phyloP scores from a whole-genome alignment of 2,797 vertebrate genomes.

The Chanos chanos region DNA sequence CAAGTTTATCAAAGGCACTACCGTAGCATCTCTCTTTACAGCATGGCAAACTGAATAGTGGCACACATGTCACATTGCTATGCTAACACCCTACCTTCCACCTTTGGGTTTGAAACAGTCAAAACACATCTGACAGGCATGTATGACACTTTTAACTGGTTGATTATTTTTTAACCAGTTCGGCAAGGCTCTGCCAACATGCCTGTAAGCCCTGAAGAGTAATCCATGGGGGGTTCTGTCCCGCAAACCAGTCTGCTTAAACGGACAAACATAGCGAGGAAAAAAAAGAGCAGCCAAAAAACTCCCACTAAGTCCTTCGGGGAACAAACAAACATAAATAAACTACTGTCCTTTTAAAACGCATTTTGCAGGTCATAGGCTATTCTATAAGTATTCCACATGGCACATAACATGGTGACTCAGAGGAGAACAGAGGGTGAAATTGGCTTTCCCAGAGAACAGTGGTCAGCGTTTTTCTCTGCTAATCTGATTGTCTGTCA shows the following conservation, averaged over 20 bases:
- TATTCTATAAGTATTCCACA: background rate
- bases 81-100: conserved; percentile 69
- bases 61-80: conserved; percentile 25
- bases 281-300: background rate
- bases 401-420: background rate
- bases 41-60: no score
- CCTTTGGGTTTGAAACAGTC: conserved; percentile 67
- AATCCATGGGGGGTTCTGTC: conserved; percentile 6
- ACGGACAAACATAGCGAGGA: conserved; percentile 12
- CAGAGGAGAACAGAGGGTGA: conserved; percentile 20
- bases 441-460: conserved; percentile 39
- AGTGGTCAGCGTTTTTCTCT: conserved; percentile 66
- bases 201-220: background rate
- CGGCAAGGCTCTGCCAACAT: background rate
- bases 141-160: conserved; percentile 48
- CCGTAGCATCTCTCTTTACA: no score
- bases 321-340: background rate
- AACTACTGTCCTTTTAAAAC: background rate
- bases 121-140: conserved; percentile 77
- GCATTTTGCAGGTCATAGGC: background rate
- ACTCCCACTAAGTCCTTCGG: background rate
- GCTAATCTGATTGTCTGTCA: conserved; percentile 77
- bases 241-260: background rate
- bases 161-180: conserved; percentile 29
- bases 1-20: no score